Percentiles rank a stretch among this genome's conserved stretches.
These are phyloP conservation scores for Rhodeus uyekii DNA, from an alignment of 2,797 vertebrate species.

Conservation along the genomic window DNA sequence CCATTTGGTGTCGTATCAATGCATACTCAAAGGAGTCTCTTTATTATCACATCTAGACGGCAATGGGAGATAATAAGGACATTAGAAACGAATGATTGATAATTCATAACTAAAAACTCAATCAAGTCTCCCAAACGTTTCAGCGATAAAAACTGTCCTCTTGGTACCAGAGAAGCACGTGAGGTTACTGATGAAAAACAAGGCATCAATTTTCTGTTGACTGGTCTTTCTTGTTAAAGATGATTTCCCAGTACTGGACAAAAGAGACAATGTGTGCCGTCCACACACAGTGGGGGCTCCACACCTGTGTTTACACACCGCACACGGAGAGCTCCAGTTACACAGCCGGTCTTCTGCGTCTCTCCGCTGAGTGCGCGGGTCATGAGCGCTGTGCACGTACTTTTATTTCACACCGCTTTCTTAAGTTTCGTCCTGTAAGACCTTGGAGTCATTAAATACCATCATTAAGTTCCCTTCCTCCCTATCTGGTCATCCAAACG, in stretches of 20 bases:
- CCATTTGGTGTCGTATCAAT: too few species aligned
- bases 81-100: too few species aligned
- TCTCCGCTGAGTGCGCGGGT: too few species aligned
- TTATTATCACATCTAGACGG: too few species aligned
- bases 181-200: background rate
- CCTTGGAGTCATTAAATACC: background rate
- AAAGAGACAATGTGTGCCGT: conserved; percentile 13
- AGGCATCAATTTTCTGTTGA: conserved; percentile 13
- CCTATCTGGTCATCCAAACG: background rate
- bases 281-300: background rate
- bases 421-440: background rate
- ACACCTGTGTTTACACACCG: conserved; percentile 53
- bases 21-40: too few species aligned
- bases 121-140: background rate
- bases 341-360: conserved; percentile 19
- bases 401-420: conserved; percentile 1
- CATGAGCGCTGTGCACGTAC: background rate
- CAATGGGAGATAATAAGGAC: too few species aligned
- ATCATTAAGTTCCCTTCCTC: background rate
- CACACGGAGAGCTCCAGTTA: conserved; percentile 16
- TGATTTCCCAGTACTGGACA: conserved; percentile 17
- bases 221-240: background rate
- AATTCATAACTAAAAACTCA: background rate
- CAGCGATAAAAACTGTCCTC: background rate
- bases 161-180: background rate